phyloP scores from a whole-genome alignment of 2,888 invertebrate species.

The Dryobotodes eremita region DNA sequence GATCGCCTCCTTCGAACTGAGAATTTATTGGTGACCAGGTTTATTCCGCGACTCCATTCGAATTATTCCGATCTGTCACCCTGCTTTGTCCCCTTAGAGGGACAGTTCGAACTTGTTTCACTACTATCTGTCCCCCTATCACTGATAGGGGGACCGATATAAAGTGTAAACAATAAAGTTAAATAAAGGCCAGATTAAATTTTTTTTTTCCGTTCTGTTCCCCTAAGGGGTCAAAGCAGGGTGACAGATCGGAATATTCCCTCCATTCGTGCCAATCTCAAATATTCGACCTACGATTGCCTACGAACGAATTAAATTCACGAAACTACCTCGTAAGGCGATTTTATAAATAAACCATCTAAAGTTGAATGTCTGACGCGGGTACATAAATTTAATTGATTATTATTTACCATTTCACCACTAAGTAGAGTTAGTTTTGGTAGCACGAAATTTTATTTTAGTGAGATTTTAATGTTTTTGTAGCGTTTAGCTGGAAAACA shows the following conservation, averaged over 20 bases:
- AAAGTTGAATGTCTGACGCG: conserved; percentile 17
- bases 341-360: conserved; percentile 29
- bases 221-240: no score
- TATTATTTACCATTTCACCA: conserved; percentile 21
- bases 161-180: no score
- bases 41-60: conserved; percentile 29
- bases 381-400: conserved; percentile 18
- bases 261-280: conserved; percentile 25
- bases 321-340: conserved; percentile 23
- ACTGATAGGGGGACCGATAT: no score
- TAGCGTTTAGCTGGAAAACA: not conserved
- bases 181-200: no score
- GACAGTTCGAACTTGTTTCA: no score
- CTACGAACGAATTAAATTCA: conserved; percentile 10
- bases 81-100: no score
- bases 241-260: no score
- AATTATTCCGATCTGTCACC: no score
- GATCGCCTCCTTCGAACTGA: conserved; percentile 28
- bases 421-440: not conserved
- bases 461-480: not conserved
- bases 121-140: no score
- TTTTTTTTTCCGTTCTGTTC: no score
- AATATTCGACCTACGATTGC: conserved; percentile 22
- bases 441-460: conserved; percentile 7
- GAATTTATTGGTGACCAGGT: conserved; percentile 43